Evolutionary conservation across 2,113 vertebrate genomes (phyloP).

Genomic region (Mola mola): DNA sequence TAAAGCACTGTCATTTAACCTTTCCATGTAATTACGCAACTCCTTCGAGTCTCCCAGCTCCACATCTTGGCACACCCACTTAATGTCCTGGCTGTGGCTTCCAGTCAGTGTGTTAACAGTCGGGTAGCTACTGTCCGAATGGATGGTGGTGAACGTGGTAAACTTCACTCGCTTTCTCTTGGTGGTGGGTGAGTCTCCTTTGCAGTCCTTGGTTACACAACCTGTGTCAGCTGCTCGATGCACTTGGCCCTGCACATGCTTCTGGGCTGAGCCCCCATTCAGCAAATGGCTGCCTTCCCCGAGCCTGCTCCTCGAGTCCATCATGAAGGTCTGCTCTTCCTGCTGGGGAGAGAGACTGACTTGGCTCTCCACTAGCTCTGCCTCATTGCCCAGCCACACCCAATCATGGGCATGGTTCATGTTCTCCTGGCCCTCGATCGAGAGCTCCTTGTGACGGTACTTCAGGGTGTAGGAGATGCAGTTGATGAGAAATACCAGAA

Average conservation of each 20-base stretch:
- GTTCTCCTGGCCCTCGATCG: slow-evolving; percentile 87
- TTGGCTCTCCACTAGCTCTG: slow-evolving; percentile 87
- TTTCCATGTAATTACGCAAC: slow-evolving; percentile 88
- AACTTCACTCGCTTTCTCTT: slow-evolving; percentile 95
- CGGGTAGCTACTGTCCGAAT: slow-evolving; percentile 83
- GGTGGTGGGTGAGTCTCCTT: slow-evolving; percentile 86
- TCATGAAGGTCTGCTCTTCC: slow-evolving; percentile 87
- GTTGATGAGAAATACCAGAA: slow-evolving; percentile 96
- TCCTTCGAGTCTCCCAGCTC: slow-evolving; percentile 86
- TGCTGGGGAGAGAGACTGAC: slow-evolving; percentile 81
- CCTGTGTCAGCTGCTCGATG: slow-evolving; percentile 75
- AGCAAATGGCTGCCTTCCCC: slow-evolving; percentile 87
- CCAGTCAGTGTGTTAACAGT: slow-evolving; percentile 84
- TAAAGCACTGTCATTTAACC: slow-evolving; percentile 85
- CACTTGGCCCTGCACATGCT: slow-evolving; percentile 82
- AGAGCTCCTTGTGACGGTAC: slow-evolving; percentile 94
- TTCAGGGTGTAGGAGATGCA: slow-evolving; percentile 93
- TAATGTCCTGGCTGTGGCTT: slow-evolving; percentile 86
- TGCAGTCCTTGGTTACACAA: slow-evolving; percentile 78
- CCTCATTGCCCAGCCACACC: slow-evolving; percentile 96
- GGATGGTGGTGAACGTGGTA: slow-evolving; percentile 90
- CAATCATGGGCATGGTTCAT: slow-evolving; percentile 94
- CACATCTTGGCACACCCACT: slow-evolving; percentile 91
- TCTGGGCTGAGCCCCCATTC: slow-evolving; percentile 82
- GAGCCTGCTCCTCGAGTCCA: slow-evolving; percentile 83